Evolutionary conservation across 35 echinoderm and acorn worm species (phyloP), one percentile per base, ranked within the genome.

Genomic region (Holothuria glaberrima): DNA sequence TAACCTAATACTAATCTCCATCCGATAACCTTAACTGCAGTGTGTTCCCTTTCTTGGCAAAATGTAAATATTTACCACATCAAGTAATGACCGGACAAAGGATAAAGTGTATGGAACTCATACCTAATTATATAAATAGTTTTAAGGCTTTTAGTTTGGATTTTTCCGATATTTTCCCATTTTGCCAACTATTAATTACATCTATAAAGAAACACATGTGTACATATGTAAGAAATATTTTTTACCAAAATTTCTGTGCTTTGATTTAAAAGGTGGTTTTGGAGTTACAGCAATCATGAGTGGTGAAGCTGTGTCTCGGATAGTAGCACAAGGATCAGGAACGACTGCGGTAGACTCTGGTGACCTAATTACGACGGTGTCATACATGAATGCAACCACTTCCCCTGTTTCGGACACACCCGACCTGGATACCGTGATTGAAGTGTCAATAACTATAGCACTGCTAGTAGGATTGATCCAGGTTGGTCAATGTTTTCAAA

Each of bases 201-300:
- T n/a, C n/a, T n/a, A n/a, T n/a, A n/a, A n/a, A n/a, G n/a, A n/a
- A n/a, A n/a, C n/a, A n/a, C n/a, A n/a, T n/a, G n/a, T n/a, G n/a
- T n/a, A n/a, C n/a, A n/a, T n/a, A n/a, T n/a, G n/a, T n/a, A n/a
- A n/a, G n/a, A n/a, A n/a, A n/a, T n/a, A n/a, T 30, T 24, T 24
- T 24, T 24, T 6, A 67, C 3, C 4, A 67, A 67, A 24, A 67
- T 67, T 4, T 67, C 63, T 16, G 4, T 67, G 63, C 63, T 67
- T 67, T 67, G 63, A 6, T 67, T n/a, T n/a, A 44, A 1, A 34
- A 78, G 74, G 85, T 87, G 85, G 61, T 64, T 87, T 87, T 87
- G 85, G 85, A 14, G 85, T 87, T 17, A 87, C 85, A 25, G 85
- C 85, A 21, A 87, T 87, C 7, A 87, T 87, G 61, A 87, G 33